A percentile compares a stretch with the other conserved stretches of the same genome.
Evolutionary conservation across 2,888 invertebrate genomes (phyloP).

Genomic region (Drosophila neonasuta): DNA sequence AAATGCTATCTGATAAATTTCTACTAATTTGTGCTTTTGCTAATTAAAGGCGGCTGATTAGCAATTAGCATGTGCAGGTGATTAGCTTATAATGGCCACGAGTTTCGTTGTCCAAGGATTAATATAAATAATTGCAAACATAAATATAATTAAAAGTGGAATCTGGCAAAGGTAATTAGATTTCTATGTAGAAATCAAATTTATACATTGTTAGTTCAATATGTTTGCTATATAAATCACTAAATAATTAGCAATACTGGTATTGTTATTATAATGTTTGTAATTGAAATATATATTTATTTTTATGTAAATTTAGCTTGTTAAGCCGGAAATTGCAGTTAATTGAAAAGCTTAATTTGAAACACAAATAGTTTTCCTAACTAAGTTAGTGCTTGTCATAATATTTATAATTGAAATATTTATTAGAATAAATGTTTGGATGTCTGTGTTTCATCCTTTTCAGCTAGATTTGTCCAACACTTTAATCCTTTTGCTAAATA

Average conservation of each 20-base stretch:
- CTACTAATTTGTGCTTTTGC: slow-evolving; percentile 20
- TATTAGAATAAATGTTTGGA: too few relatives aligned
- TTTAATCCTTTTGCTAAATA: too few relatives aligned
- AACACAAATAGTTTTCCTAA: too few relatives aligned
- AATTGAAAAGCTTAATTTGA: background rate
- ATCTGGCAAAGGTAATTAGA: background rate
- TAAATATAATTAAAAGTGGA: slow-evolving; percentile 1
- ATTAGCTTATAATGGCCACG: slow-evolving; percentile 2
- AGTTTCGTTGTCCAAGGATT: background rate
- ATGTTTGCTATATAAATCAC: background rate
- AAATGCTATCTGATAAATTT: slow-evolving; percentile 15
- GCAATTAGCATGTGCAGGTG: slow-evolving; percentile 12
- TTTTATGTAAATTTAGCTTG: background rate
- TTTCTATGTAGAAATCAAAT: background rate
- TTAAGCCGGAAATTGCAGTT: background rate
- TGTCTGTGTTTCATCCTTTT: too few relatives aligned
- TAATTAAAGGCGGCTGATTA: slow-evolving; percentile 5
- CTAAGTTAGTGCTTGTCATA: too few relatives aligned
- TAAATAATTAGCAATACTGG: background rate
- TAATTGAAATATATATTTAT: background rate
- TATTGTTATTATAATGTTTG: background rate
- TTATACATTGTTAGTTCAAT: too few relatives aligned
- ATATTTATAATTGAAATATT: too few relatives aligned
- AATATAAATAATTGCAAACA: slow-evolving; percentile 1
- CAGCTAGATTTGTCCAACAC: too few relatives aligned